Conservation (phyloP, 1,140 invertebrate genomes). For the Pseudomyrmex gracilis region DNA sequence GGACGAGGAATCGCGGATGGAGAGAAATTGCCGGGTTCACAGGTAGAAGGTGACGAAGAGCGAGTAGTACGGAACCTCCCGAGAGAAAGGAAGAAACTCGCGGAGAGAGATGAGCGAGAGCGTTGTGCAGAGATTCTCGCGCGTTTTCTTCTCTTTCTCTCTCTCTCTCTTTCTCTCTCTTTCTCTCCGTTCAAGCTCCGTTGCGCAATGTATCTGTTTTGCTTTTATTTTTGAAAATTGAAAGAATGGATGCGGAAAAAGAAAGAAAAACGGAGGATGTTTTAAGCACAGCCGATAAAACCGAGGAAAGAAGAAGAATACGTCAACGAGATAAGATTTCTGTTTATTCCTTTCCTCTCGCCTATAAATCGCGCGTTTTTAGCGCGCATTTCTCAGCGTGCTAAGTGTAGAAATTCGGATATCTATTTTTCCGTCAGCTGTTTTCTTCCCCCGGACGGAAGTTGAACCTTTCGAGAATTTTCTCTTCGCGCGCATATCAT, state of each 20-base stretch:
- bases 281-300: constrained; percentile 45
- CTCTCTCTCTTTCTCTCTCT: too few relatives aligned
- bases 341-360: constrained; percentile 32
- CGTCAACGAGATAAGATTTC: not conserved
- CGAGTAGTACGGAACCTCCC: constrained; percentile 57
- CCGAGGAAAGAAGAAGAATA: constrained; percentile 36
- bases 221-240: not conserved
- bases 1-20: constrained; percentile 12
- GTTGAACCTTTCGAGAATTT: not conserved
- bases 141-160: not conserved
- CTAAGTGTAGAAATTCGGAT: not conserved
- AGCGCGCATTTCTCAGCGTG: not conserved
- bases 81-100: constrained; percentile 52
- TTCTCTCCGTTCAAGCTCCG: not conserved
- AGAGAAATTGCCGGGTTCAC: constrained; percentile 37
- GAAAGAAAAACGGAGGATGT: constrained; percentile 50
- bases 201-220: not conserved
- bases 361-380: not conserved
- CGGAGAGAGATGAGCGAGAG: constrained; percentile 59
- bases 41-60: constrained; percentile 41
- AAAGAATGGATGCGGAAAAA: constrained; percentile 45
- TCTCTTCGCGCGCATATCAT: too few relatives aligned
- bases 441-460: not conserved
- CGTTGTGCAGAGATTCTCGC: constrained; percentile 16
- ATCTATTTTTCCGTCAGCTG: not conserved